Percentiles rank a stretch among this genome's conserved stretches.
These are phyloP conservation scores for Diachasmimorpha longicaudata DNA, from an alignment of 1,140 invertebrate species.

Conservation along the genomic window DNA sequence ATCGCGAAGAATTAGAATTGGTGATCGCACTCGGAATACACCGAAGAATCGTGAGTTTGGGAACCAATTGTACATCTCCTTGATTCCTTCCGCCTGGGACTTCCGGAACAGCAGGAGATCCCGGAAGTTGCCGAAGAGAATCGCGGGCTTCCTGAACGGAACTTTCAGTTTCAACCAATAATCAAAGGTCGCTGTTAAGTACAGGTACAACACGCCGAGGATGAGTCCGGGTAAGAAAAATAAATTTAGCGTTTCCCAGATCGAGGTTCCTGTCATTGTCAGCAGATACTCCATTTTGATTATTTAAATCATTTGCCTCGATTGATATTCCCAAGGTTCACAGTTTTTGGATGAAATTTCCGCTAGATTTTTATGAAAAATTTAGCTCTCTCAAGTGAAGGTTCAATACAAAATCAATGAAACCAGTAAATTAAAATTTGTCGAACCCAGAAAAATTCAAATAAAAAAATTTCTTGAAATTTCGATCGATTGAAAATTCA, in stretches of 20 bases:
- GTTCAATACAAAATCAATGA: too few relatives aligned
- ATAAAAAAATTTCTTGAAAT: too few relatives aligned
- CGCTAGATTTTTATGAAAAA: too few relatives aligned
- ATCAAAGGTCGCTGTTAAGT: slow-evolving; percentile 55
- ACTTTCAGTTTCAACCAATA: slow-evolving; percentile 60
- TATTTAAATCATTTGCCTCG: background rate
- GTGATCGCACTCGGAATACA: slow-evolving; percentile 49
- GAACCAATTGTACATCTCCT: slow-evolving; percentile 31
- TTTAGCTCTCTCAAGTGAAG: too few relatives aligned
- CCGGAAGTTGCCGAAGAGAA: slow-evolving; percentile 59
- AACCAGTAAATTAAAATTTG: too few relatives aligned
- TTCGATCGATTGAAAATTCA: too few relatives aligned
- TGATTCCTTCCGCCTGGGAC: slow-evolving; percentile 24
- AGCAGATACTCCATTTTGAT: background rate
- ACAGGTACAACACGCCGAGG: slow-evolving; percentile 43
- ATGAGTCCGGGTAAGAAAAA: slow-evolving; percentile 31
- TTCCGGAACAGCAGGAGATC: slow-evolving; percentile 44
- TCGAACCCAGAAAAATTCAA: too few relatives aligned
- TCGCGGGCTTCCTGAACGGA: slow-evolving; percentile 52
- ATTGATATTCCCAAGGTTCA: too few relatives aligned
- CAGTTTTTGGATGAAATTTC: too few relatives aligned
- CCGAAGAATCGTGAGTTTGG: slow-evolving; percentile 39
- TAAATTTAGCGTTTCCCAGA: slow-evolving; percentile 23
- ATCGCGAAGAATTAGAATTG: slow-evolving; percentile 61
- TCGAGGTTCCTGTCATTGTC: background rate